phyloP scores from a whole-genome alignment of 1,140 invertebrate species.

The Asbolus verrucosus region DNA sequence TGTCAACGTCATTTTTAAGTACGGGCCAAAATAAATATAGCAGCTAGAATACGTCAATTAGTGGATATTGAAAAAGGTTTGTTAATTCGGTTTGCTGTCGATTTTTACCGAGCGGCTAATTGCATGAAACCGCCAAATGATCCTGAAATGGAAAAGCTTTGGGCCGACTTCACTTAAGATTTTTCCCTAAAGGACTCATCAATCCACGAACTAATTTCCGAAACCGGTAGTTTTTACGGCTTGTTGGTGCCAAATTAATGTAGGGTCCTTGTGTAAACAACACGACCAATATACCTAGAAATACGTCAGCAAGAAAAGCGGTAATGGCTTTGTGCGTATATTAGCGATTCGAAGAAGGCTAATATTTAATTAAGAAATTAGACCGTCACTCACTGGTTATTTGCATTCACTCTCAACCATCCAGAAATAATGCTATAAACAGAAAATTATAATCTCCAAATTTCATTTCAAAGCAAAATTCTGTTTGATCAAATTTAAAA shows the following conservation, averaged over 20 bases:
- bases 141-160: background rate
- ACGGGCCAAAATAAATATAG: too few species aligned
- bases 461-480: too few species aligned
- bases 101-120: background rate
- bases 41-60: background rate
- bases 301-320: background rate
- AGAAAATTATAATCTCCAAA: too few species aligned
- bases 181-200: constrained; percentile 21
- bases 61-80: background rate
- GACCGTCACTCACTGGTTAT: too few species aligned
- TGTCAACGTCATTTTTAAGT: too few species aligned
- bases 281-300: constrained; percentile 6
- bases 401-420: too few species aligned
- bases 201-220: constrained; percentile 19
- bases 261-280: constrained; percentile 25
- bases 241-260: constrained; percentile 16
- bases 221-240: constrained; percentile 18
- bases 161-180: background rate
- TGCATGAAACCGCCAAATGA: background rate
- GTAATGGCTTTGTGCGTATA: too few species aligned
- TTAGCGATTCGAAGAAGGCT: too few species aligned
- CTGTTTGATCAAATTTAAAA: too few species aligned
- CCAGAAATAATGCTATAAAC: too few species aligned
- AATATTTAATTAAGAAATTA: too few species aligned
- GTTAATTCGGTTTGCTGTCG: background rate